phyloP scores from a whole-genome alignment of 2,797 vertebrate species.

The Remorina albescens region DNA sequence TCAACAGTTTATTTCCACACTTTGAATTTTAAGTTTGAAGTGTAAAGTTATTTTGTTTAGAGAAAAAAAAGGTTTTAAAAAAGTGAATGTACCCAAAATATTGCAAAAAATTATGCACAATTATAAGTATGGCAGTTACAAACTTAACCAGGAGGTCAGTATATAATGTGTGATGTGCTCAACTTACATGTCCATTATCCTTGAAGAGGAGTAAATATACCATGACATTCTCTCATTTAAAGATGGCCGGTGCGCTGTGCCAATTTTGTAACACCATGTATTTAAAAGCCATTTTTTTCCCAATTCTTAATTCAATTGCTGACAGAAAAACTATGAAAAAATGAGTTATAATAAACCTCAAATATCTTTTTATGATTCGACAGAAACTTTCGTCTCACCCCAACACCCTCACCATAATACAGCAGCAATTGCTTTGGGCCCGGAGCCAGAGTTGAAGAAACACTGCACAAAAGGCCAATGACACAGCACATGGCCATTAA shows the following conservation, averaged over 20 bases:
- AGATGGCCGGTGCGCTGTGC: too few species aligned
- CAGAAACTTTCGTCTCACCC: constrained; percentile 10
- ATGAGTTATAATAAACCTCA: not conserved
- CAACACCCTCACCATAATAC: constrained; percentile 40
- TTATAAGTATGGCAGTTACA: not conserved
- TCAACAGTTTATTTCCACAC: not conserved
- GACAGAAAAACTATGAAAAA: not conserved
- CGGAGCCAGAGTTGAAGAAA: constrained; percentile 35
- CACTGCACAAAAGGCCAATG: constrained; percentile 34
- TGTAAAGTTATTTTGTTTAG: too few species aligned
- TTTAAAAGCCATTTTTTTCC: too few species aligned
- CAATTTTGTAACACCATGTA: too few species aligned
- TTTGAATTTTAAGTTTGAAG: too few species aligned
- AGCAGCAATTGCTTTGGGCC: constrained; percentile 30
- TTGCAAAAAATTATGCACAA: not conserved
- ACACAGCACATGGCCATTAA: constrained; percentile 45
- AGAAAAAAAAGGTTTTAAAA: too few species aligned
- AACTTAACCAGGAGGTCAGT: not conserved
- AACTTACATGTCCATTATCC: not conserved
- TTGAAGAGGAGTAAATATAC: not conserved
- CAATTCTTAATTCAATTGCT: not conserved
- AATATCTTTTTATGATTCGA: constrained; percentile 4
- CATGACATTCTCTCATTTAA: not conserved
- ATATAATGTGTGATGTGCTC: not conserved
- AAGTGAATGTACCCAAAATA: not conserved